Conservation (phyloP, 2,888 invertebrate genomes). For the Euzophera pinguis region DNA sequence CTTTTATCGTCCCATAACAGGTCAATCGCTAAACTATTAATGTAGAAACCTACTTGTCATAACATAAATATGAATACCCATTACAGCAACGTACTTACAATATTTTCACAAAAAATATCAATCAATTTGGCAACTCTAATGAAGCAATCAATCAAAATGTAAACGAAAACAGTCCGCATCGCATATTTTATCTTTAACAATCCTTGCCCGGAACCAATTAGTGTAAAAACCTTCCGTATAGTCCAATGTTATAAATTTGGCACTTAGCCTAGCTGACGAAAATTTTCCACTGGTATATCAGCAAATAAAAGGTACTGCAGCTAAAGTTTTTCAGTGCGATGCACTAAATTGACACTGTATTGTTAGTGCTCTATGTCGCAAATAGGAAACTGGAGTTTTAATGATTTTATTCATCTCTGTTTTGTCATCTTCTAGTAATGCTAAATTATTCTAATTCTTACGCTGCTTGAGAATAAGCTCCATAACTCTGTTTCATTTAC, state of each 20-base stretch:
- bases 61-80: too few species aligned
- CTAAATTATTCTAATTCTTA: too few species aligned
- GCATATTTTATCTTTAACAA: conserved; percentile 80
- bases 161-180: conserved; percentile 72
- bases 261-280: conserved; percentile 73
- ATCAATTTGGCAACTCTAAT: conserved; percentile 52
- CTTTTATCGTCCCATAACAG: too few species aligned
- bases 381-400: not conserved
- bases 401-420: too few species aligned
- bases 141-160: conserved; percentile 74
- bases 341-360: conserved; percentile 62
- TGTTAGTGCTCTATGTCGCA: conserved; percentile 24
- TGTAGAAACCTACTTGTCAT: too few species aligned
- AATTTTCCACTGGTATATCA: conserved; percentile 73
- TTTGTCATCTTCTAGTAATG: too few species aligned
- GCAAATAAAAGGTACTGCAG: conserved; percentile 71
- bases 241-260: conserved; percentile 77
- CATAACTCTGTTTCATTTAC: too few species aligned
- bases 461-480: too few species aligned
- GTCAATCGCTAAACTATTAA: too few species aligned
- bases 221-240: conserved; percentile 70
- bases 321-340: conserved; percentile 64
- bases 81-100: too few species aligned
- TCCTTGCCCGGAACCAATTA: conserved; percentile 75
- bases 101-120: conserved; percentile 21